Percentiles rank a stretch among this genome's conserved stretches.
Evolutionary conservation across 2,113 vertebrate species (phyloP).

Genomic region (Leucoraja erinaceus): DNA sequence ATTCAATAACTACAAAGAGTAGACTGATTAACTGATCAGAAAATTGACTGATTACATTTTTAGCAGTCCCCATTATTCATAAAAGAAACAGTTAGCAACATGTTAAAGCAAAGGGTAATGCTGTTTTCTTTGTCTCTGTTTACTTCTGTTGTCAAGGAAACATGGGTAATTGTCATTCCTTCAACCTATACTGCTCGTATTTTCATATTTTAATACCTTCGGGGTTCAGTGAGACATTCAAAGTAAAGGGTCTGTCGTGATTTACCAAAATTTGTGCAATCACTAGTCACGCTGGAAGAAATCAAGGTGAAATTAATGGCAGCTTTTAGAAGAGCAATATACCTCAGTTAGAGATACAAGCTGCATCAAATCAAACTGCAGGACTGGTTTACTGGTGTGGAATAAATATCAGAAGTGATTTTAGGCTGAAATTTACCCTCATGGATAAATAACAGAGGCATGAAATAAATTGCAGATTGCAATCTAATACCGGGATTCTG

Average conservation of each 20-base stretch:
- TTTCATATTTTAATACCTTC: neutral
- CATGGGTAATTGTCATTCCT: neutral
- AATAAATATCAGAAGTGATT: constrained; percentile 7
- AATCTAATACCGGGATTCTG: neutral
- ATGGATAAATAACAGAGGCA: neutral
- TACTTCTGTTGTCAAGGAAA: neutral
- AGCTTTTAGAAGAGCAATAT: neutral
- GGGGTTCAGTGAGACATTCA: neutral
- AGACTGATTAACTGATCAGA: neutral
- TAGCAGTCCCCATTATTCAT: neutral
- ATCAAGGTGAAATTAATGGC: neutral
- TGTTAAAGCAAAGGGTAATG: neutral
- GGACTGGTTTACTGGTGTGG: neutral
- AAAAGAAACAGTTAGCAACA: no score
- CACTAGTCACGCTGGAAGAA: neutral
- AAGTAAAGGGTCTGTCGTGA: no score
- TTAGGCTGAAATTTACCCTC: neutral
- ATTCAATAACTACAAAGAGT: neutral
- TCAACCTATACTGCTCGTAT: neutral
- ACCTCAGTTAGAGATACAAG: neutral
- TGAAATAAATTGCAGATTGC: neutral
- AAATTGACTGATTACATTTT: neutral
- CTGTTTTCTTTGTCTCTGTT: neutral
- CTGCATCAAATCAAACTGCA: neutral
- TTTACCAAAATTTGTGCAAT: neutral